A percentile compares a stretch with the other conserved stretches of the same genome.
Conservation (phyloP, 2,113 vertebrate genomes). For the Nibea albiflora region DNA sequence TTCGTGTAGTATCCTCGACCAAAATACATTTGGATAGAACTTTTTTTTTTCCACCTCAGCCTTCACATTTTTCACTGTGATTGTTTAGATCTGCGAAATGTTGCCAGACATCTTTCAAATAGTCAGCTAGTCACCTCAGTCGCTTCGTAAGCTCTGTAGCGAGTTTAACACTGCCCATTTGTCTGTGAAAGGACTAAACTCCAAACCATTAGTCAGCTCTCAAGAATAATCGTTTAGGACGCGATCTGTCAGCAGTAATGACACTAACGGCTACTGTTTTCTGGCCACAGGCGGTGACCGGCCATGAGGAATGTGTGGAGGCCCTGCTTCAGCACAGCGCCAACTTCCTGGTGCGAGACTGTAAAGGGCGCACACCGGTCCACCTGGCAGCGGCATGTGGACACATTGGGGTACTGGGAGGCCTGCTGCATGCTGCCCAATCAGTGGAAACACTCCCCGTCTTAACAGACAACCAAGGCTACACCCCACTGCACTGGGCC, state of each 20-base stretch:
- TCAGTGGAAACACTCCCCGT: constrained; percentile 87
- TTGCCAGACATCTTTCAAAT: neutral
- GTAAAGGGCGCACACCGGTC: constrained; percentile 92
- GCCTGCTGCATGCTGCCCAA: constrained; percentile 92
- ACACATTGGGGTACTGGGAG: constrained; percentile 93
- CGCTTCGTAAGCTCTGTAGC: neutral
- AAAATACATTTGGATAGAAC: neutral
- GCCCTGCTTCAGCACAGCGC: constrained; percentile 95
- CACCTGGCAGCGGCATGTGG: constrained; percentile 97
- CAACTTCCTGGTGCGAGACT: constrained; percentile 91
- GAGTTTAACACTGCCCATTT: neutral
- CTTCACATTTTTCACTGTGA: neutral
- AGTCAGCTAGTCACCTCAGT: neutral
- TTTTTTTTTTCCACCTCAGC: neutral
- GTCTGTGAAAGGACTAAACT: neutral
- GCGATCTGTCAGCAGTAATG: neutral
- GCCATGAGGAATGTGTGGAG: constrained; percentile 96
- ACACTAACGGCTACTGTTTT: constrained; percentile 8
- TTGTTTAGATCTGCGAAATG: neutral
- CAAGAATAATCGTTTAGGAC: neutral
- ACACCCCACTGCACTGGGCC: constrained; percentile 98
- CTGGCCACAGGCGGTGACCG: constrained; percentile 90
- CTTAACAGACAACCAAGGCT: constrained; percentile 94
- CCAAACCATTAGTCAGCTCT: neutral
- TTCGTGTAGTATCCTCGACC: neutral